Percentiles rank a stretch among this genome's conserved stretches.
phyloP scores from a whole-genome alignment of 2,113 vertebrate genomes.

The Equus quagga region DNA sequence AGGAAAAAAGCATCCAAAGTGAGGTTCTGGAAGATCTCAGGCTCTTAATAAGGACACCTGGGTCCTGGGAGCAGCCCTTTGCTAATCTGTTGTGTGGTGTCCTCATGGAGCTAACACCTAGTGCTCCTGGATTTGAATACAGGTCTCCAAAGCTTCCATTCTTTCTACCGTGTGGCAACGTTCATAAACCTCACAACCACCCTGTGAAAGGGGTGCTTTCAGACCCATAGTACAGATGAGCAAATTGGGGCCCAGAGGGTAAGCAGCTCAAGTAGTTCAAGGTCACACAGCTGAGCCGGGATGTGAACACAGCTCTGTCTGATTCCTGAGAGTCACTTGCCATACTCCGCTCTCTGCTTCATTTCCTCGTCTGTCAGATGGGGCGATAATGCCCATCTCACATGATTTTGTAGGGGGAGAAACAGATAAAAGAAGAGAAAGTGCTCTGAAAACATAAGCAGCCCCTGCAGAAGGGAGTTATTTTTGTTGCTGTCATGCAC shows the following conservation, averaged over 20 bases:
- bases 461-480: constrained; percentile 43
- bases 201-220: background rate
- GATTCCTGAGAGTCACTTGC: background rate
- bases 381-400: constrained; percentile 45
- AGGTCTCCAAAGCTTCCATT: background rate
- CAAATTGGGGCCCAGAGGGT: background rate
- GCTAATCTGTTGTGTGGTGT: background rate
- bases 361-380: constrained; percentile 75
- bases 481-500: constrained; percentile 55
- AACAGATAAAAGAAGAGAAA: constrained; percentile 64
- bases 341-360: constrained; percentile 38
- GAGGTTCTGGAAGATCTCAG: background rate
- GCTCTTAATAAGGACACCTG: background rate
- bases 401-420: constrained; percentile 20
- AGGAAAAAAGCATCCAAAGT: background rate
- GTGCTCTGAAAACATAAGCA: constrained; percentile 49
- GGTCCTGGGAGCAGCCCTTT: background rate
- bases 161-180: background rate
- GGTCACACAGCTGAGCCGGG: constrained; percentile 24
- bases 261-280: background rate
- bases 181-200: background rate
- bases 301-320: background rate
- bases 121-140: background rate
- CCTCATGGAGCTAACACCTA: background rate
- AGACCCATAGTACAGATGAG: background rate